Evolutionary conservation across 2,888 invertebrate genomes (phyloP), one percentile per base, ranked within the genome.

Genomic region (Cephus nigrinus): DNA sequence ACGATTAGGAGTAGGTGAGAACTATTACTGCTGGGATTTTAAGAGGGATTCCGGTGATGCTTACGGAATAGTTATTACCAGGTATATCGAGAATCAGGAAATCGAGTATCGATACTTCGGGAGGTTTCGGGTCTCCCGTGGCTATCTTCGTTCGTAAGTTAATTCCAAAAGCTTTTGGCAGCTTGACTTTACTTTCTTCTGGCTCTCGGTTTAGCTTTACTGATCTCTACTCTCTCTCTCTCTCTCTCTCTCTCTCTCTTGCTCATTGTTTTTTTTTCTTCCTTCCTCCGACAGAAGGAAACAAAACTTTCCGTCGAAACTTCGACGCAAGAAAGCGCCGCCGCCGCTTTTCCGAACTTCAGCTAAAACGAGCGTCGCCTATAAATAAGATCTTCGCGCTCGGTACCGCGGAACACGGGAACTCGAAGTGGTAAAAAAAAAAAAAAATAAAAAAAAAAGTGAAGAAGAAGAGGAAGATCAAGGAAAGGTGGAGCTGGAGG

Each of bases 81-180:
- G 40, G 23, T 55, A 55, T 9, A 23, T 23, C 55, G 55, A 55
- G 55, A 55, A 55, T 55, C 55, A 2, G 23, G 23, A 55, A 55
- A 55, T 55, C 9, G 23, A 23, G 55, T 55, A 23, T 55, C 55
- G 23, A 55, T 23, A 55, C 2, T 23, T 23, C 23, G 23, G 4
- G 55, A 23, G 1, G 55, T 0, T 55, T 15, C 55, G 2, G 23
- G 55, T 5, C 55, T 55, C 55, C 5, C 5, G 40, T 40, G 74
- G 71, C 71, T 75, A 83, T 80, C 81, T 84, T 82, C 76, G 77
- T 81, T 81, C 82, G 82, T 84, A 84, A 85, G 85, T 87, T 87
- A 86, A 87, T 87, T 87, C 81, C 80, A 71, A 69, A 77, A 83
- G 81, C 76, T 81, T 81, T 82, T 80, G 78, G 36, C 79, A 81